Conservation (phyloP, 2,888 invertebrate species). For the Apoderus coryli region DNA sequence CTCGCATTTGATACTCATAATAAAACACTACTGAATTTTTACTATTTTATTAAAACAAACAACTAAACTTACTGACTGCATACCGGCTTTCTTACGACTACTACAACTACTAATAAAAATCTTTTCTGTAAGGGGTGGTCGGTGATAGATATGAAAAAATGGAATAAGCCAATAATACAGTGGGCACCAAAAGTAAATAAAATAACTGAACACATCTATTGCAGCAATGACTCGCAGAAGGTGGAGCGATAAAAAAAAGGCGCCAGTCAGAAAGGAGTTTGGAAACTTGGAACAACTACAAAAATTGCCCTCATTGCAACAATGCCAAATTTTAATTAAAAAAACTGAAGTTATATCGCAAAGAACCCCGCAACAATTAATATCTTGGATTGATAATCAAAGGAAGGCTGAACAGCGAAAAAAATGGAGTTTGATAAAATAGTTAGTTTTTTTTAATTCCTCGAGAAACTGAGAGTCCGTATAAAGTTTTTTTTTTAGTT, state of each 20-base stretch:
- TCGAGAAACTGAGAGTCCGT: slow-evolving; percentile 2
- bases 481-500: slow-evolving; percentile 1
- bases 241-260: slow-evolving; percentile 6
- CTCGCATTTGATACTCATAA: too few relatives aligned
- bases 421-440: slow-evolving; percentile 2
- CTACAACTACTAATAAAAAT: too few relatives aligned
- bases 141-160: too few relatives aligned
- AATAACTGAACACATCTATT: too few relatives aligned
- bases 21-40: too few relatives aligned
- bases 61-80: too few relatives aligned
- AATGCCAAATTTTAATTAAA: slow-evolving; percentile 8
- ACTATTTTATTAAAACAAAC: too few relatives aligned
- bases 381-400: slow-evolving; percentile 2
- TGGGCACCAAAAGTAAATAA: too few relatives aligned
- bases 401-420: slow-evolving; percentile 2
- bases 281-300: slow-evolving; percentile 6
- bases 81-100: too few relatives aligned
- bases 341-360: slow-evolving; percentile 2
- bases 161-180: too few relatives aligned
- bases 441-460: background rate
- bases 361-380: slow-evolving; percentile 3
- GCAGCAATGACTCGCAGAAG: slow-evolving; percentile 7
- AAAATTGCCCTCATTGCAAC: slow-evolving; percentile 7
- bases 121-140: too few relatives aligned
- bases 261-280: slow-evolving; percentile 7